These are phyloP conservation scores for Leptura quadrifasciata DNA, from an alignment of 2,888 invertebrate genomes.

Conservation along the genomic window DNA sequence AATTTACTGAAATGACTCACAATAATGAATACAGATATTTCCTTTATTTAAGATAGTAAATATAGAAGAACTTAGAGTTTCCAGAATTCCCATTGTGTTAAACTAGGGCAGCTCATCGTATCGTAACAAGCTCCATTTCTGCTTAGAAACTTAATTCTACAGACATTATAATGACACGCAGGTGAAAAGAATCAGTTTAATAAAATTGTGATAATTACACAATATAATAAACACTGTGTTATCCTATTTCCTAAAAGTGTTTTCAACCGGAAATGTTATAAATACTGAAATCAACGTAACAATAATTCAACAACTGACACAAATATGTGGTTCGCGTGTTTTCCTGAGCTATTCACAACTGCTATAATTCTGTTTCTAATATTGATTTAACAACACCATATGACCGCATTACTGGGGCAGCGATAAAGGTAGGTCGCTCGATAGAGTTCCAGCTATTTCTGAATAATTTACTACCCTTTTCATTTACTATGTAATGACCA, in stretches of 20 bases:
- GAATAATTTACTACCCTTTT: slow-evolving; percentile 32
- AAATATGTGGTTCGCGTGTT: slow-evolving; percentile 49
- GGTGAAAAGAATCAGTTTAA: not conserved
- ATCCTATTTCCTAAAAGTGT: slow-evolving; percentile 31
- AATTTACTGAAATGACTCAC: too few species aligned
- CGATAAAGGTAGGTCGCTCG: slow-evolving; percentile 63
- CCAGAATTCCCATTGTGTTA: not conserved
- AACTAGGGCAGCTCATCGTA: not conserved
- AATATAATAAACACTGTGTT: slow-evolving; percentile 5
- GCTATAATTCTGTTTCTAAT: slow-evolving; percentile 44
- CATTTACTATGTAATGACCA: not conserved
- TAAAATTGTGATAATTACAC: slow-evolving; percentile 10
- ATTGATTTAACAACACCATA: slow-evolving; percentile 58
- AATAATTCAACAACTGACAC: slow-evolving; percentile 49
- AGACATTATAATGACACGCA: not conserved
- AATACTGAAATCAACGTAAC: slow-evolving; percentile 30
- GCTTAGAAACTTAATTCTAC: not conserved
- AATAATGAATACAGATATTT: too few species aligned
- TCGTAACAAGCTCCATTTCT: not conserved
- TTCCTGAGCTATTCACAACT: slow-evolving; percentile 38
- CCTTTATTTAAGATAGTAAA: too few species aligned
- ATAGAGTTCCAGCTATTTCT: slow-evolving; percentile 53
- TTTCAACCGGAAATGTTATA: slow-evolving; percentile 25
- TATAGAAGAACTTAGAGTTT: too few species aligned
- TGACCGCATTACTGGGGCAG: slow-evolving; percentile 56